Conservation (phyloP, 1,140 invertebrate species). For the Copidosoma floridanum region DNA sequence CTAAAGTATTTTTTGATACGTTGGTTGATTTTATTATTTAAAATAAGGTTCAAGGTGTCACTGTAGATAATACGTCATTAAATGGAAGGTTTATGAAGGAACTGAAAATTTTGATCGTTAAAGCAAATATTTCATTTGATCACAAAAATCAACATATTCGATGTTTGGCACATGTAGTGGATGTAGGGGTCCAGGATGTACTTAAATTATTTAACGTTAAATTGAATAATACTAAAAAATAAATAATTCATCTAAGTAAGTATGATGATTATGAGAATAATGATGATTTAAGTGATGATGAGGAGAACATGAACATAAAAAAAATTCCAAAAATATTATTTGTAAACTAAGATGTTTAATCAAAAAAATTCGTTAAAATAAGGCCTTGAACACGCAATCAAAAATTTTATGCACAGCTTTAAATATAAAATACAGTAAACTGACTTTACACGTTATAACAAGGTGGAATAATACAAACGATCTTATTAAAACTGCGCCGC, state of each 20-base stretch:
- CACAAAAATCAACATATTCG: not conserved
- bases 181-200: not conserved
- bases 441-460: not conserved
- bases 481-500: not conserved
- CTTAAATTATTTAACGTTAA: not conserved
- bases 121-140: not conserved
- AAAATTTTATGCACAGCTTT: not conserved
- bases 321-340: not conserved
- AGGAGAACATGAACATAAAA: not conserved
- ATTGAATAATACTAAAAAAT: not conserved
- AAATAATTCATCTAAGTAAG: not conserved
- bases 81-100: conserved; percentile 29
- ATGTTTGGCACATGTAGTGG: not conserved
- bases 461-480: not conserved
- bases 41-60: conserved; percentile 37
- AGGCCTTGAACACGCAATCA: not conserved
- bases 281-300: not conserved
- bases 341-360: not conserved
- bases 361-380: not conserved
- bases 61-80: conserved; percentile 31
- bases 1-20: conserved; percentile 37
- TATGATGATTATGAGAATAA: not conserved
- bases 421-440: no score
- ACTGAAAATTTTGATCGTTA: not conserved
- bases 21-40: conserved; percentile 35